Conservation (phyloP, 2,113 vertebrate genomes). For the Entosphenus tridentatus region DNA sequence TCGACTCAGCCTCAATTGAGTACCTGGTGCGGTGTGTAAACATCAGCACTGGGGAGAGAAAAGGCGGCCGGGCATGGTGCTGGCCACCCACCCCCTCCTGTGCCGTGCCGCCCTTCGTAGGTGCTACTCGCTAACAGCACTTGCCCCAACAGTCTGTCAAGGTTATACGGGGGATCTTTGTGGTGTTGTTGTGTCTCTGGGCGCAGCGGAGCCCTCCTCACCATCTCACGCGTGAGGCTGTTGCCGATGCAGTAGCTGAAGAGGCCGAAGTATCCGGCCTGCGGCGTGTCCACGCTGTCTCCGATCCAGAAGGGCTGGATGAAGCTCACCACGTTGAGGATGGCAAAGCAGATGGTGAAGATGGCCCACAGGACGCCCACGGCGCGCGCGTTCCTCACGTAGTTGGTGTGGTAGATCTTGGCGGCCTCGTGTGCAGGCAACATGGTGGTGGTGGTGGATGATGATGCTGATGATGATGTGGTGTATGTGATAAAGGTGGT, state of each 20-base stretch:
- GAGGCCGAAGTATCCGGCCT: conserved; percentile 78
- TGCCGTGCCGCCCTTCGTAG: no score
- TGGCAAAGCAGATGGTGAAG: conserved; percentile 94
- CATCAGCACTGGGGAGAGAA: no score
- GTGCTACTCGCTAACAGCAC: no score
- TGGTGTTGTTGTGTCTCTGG: no score
- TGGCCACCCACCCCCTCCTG: no score
- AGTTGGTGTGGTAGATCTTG: conserved; percentile 83
- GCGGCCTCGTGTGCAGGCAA: conserved; percentile 84
- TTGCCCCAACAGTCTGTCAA: no score
- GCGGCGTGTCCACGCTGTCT: conserved; percentile 75
- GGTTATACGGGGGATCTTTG: no score
- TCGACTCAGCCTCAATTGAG: no score
- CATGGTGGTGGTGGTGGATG: conserved; percentile 20
- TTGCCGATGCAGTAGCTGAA: conserved; percentile 83
- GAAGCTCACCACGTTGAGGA: conserved; percentile 92
- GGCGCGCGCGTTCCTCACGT: conserved; percentile 66
- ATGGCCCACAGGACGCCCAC: conserved; percentile 88
- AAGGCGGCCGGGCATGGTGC: no score
- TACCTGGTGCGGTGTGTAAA: no score
- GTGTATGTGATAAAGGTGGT: not conserved
- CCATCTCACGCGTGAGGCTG: conserved; percentile 29
- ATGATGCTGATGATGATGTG: not conserved
- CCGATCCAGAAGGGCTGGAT: conserved; percentile 95
- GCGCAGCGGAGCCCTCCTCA: not conserved